Evolutionary conservation across 2,888 invertebrate genomes (phyloP).

Genomic region (Gymnosoma rotundatum): DNA sequence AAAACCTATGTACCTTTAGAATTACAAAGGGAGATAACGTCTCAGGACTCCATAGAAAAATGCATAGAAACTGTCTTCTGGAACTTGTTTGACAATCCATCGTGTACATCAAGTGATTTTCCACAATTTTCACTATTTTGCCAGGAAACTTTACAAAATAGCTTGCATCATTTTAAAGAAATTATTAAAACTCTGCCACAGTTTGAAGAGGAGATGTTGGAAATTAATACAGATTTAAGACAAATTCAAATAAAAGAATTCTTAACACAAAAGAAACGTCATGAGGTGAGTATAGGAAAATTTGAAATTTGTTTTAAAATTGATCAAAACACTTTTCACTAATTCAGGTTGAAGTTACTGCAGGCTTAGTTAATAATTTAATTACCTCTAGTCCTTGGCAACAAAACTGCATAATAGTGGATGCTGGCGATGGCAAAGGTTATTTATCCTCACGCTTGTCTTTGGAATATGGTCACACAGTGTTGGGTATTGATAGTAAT

Average conservation of each 20-base stretch:
- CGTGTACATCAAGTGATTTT: conserved; percentile 55
- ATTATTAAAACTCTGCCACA: conserved; percentile 79
- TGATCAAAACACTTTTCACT: neutral
- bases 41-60: conserved; percentile 75
- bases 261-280: conserved; percentile 91
- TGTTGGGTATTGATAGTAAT: conserved; percentile 92
- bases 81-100: conserved; percentile 68
- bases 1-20: conserved; percentile 84
- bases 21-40: conserved; percentile 83
- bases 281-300: conserved; percentile 85
- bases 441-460: conserved; percentile 90
- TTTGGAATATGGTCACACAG: conserved; percentile 86
- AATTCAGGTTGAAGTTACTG: conserved; percentile 85
- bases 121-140: conserved; percentile 73
- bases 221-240: neutral
- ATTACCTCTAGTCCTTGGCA: conserved; percentile 69
- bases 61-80: conserved; percentile 84
- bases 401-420: conserved; percentile 83
- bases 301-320: neutral
- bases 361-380: conserved; percentile 85
- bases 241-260: conserved; percentile 84
- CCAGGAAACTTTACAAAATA: conserved; percentile 68
- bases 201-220: conserved; percentile 73
- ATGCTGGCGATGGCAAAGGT: conserved; percentile 95
- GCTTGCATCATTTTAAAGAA: conserved; percentile 71